A percentile compares a stretch with the other conserved stretches of the same genome.
phyloP scores from a whole-genome alignment of 53 echinoderm and acorn worm species.

The Echinometra lucunter region DNA sequence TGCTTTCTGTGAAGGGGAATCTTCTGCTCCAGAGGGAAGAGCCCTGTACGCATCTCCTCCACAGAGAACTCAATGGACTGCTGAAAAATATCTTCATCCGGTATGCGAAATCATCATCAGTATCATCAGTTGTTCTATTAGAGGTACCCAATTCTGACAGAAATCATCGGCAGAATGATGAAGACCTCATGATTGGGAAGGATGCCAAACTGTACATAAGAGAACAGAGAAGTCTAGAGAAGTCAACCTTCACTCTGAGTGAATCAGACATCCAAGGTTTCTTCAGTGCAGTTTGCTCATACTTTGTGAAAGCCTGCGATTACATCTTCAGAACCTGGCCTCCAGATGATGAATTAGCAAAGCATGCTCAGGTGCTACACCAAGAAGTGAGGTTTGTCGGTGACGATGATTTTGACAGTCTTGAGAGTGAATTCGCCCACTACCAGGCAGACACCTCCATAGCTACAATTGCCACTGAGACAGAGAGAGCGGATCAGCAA shows the following conservation, averaged over 20 bases:
- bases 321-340: constrained; percentile 41
- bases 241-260: constrained; percentile 46
- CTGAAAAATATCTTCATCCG: constrained; percentile 60
- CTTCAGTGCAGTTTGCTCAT: constrained; percentile 9
- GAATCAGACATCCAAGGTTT: constrained; percentile 54
- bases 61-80: constrained; percentile 60
- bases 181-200: constrained; percentile 73
- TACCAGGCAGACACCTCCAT: constrained; percentile 44
- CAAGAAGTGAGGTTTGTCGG: constrained; percentile 59
- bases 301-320: background rate
- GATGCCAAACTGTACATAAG: constrained; percentile 50
- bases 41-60: constrained; percentile 71
- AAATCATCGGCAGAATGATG: constrained; percentile 61
- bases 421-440: constrained; percentile 60
- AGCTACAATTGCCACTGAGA: background rate
- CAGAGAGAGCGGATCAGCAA: too few species aligned
- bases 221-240: constrained; percentile 23
- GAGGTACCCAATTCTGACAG: constrained; percentile 30
- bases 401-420: constrained; percentile 49
- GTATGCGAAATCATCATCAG: constrained; percentile 47
- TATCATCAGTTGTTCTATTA: background rate
- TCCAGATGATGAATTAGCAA: constrained; percentile 46
- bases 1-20: constrained; percentile 66
- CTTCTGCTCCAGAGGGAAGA: constrained; percentile 74
- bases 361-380: constrained; percentile 57